Evolutionary conservation across 2,113 vertebrate genomes (phyloP).

Genomic region (Alexandromys fortis): DNA sequence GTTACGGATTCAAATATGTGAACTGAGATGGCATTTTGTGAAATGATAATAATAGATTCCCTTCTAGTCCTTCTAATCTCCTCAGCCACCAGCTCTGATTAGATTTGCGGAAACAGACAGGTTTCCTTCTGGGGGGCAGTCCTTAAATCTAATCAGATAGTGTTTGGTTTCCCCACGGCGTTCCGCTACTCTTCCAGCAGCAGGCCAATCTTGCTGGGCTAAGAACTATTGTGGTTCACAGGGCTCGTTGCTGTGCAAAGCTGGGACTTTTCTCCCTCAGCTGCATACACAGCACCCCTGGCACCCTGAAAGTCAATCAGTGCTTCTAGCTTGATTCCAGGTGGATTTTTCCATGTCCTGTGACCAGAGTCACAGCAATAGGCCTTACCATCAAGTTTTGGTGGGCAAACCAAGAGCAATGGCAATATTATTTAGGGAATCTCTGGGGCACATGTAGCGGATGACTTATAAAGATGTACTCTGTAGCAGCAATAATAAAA

Average conservation of each 20-base stretch:
- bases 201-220: neutral
- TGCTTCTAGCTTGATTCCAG: neutral
- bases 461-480: neutral
- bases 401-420: neutral
- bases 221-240: neutral
- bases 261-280: neutral
- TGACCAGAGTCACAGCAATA: neutral
- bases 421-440: neutral
- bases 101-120: neutral
- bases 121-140: no score
- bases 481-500: no score
- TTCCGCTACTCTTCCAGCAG: neutral
- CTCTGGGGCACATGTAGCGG: neutral
- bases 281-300: neutral
- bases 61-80: neutral
- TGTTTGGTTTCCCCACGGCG: no score
- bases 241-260: neutral
- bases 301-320: neutral
- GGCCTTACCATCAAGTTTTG: neutral
- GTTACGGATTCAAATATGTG: neutral
- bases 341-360: neutral
- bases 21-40: neutral
- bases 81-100: neutral
- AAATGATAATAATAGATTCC: no score
- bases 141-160: neutral